Evolutionary conservation across 2,113 vertebrate species (phyloP).

Genomic region (Grantiella picta): DNA sequence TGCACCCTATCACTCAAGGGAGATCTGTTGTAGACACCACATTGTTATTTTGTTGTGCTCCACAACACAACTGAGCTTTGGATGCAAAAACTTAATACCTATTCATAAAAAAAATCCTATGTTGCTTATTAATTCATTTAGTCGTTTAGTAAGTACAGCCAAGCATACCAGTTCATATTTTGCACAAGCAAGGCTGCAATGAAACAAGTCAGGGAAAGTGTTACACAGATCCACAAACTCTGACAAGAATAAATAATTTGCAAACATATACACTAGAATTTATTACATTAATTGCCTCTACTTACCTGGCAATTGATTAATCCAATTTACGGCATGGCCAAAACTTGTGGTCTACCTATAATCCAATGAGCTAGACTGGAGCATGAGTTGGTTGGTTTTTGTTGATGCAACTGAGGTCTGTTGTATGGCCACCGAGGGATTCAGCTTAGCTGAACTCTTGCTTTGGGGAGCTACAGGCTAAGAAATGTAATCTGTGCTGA

Average conservation of each 20-base stretch:
- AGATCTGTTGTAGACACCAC: not conserved
- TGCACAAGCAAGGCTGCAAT: not conserved
- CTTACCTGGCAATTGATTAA: not conserved
- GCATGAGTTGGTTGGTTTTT: not conserved
- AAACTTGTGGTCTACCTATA: not conserved
- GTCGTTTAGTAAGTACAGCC: not conserved
- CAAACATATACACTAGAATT: not conserved
- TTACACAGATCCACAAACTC: not conserved
- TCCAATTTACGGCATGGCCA: not conserved
- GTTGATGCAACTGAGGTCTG: not conserved
- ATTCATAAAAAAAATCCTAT: not conserved
- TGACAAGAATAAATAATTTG: not conserved
- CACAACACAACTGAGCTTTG: not conserved
- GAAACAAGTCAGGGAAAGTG: not conserved
- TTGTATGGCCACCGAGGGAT: fast-evolving
- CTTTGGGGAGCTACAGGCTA: not conserved
- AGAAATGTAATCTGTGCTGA: not conserved
- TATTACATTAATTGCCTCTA: not conserved
- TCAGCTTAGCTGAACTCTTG: not conserved
- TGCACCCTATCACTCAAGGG: not conserved
- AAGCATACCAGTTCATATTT: not conserved
- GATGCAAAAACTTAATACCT: not conserved
- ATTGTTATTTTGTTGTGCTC: not conserved
- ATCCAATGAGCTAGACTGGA: not conserved
- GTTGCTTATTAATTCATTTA: not conserved